These are phyloP conservation scores for Archips xylosteana DNA, from an alignment of 2,888 invertebrate species.

Conservation along the genomic window DNA sequence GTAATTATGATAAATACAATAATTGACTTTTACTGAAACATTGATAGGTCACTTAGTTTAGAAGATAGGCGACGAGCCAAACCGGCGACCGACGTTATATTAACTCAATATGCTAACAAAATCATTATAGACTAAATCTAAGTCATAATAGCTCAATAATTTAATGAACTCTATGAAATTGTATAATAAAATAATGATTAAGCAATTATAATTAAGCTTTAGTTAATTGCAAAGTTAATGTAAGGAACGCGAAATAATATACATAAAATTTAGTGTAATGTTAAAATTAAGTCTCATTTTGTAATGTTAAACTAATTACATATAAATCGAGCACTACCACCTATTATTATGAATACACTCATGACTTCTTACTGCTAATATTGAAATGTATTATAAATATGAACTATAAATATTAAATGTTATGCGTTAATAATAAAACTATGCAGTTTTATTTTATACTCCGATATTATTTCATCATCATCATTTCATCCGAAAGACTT, in stretches of 20 bases:
- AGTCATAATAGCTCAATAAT: slow-evolving; percentile 81
- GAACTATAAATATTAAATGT: slow-evolving; percentile 88
- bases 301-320: slow-evolving; percentile 79
- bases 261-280: slow-evolving; percentile 66
- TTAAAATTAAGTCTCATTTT: slow-evolving; percentile 78
- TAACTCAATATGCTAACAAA: slow-evolving; percentile 71
- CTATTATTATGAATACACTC: slow-evolving; percentile 83
- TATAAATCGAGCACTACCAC: slow-evolving; percentile 81
- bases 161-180: slow-evolving; percentile 70
- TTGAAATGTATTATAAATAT: slow-evolving; percentile 86
- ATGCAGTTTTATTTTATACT: slow-evolving; percentile 64
- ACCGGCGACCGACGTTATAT: slow-evolving; percentile 39
- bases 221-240: slow-evolving; percentile 45
- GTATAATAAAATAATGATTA: slow-evolving; percentile 70
- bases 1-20: slow-evolving; percentile 70
- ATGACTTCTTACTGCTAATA: slow-evolving; percentile 84
- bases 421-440: slow-evolving; percentile 88
- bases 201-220: slow-evolving; percentile 62
- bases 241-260: slow-evolving; percentile 67
- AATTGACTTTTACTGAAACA: slow-evolving; percentile 71
- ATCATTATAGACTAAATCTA: slow-evolving; percentile 56
- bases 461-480: no score
- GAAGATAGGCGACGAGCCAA: slow-evolving; percentile 29
- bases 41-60: slow-evolving; percentile 60
- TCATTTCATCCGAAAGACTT: no score